Evolutionary conservation across 2,888 invertebrate genomes (phyloP), one percentile per base, ranked within the genome.

Genomic region (Drosophila yooni): DNA sequence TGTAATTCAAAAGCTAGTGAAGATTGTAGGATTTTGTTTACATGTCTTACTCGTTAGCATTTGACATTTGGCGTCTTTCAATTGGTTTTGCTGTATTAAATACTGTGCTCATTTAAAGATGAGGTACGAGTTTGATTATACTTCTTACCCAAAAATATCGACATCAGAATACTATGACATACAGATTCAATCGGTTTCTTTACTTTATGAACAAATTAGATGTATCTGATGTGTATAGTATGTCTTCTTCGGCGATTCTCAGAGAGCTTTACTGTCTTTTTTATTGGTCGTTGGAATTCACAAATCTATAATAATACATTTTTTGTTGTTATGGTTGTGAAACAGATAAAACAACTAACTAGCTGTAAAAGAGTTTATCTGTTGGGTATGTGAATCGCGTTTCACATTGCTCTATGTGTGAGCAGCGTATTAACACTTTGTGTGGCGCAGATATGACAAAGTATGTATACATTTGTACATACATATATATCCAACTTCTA

Each of bases 351-450:
- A 10, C 40, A n/a, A 43, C 43, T 13, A 43, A 2, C 21, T 21
- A 15, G 3, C 25, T 15, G 25, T 25, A 25, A 25, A 46, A 46
- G 46, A 46, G 25, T 25, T 46, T 25, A 46, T 46, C 46, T 46
- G 46, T 46, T 46, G 25, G 46, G 15, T 46, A 46, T 46, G 15
- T 25, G 46, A 46, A 46, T 8, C 21, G 46, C 25, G 25, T 46
- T 46, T 8, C 46, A 46, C 21, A 25, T 46, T 21, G 46, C 25
- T 25, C 21, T 8, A 25, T 46, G 46, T 25, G 46, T 25, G 8
- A 25, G 46, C 25, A 46, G 46, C 46, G 25, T 15, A 46, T 46
- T 46, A 46, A 46, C 46, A 46, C 46, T 8, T 46, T 46, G 25
- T 46, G 25, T 2, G 15, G 25, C 21, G 46, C 46, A 46, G 21